Evolutionary conservation across 2,888 invertebrate species (phyloP), one percentile per base, ranked within the genome.

Genomic region (Odontocolon sp.): DNA sequence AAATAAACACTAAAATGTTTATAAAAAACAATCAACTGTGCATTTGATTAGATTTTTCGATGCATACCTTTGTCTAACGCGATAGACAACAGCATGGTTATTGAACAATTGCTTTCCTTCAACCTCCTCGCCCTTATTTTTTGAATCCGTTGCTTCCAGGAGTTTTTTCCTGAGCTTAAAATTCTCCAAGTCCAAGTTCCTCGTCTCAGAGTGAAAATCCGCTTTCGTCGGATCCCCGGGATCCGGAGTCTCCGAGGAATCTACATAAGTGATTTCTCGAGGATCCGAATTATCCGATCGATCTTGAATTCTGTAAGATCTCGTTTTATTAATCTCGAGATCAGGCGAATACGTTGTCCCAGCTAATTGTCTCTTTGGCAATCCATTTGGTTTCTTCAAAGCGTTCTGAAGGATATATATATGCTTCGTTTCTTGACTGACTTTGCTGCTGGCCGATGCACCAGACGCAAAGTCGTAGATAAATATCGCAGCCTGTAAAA

Each of bases 381-480:
- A 50, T 73, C 83, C 81, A 8, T 54, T 56, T 1, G 83, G 61
- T 56, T 85, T 88, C 63, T 85, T 87, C 28, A 89, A 71, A 8
- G 84, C 84, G 79, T 87, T 89, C 68, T 89, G 88, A 36, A 89
- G 79, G 18, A 89, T 87, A 71, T 89, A 89, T 50, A 88, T 84
- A 63, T 88, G 88, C 75, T 89, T 89, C 8, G 89, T 87, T 66
- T 90, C 90, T 63, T 89, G 89, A 54, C 80, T 86, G 26, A 84
- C 83, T 80, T 87, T 89, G 52, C 85, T 87, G 52, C 82, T 84
- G 4, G 84, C 80, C 18, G 88, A 85, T 1, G 89, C 87, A 5
- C 86, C 88, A 33, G 89, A 88, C 21, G 90, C 85, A 61, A 90
- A 90, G 69, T 90, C 90, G 81, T 90, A 90, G 16, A 89, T 78